phyloP scores from a whole-genome alignment of 2,113 vertebrate genomes.

The Ciconia stormi region DNA sequence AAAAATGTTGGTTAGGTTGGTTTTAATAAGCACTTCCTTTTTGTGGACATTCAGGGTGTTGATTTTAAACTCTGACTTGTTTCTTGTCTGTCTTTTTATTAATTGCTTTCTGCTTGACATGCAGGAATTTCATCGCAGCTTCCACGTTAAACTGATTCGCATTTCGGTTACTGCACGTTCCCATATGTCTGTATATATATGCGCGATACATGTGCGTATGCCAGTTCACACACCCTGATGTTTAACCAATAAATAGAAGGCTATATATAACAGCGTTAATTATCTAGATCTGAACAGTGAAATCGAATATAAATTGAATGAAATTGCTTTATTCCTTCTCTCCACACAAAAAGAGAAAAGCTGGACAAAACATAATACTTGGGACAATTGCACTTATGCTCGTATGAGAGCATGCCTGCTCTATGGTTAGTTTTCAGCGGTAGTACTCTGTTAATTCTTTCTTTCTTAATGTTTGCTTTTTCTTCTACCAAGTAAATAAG shows the following conservation, averaged over 20 bases:
- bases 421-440: neutral
- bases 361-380: neutral
- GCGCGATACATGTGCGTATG: neutral
- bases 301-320: neutral
- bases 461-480: neutral
- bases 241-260: neutral
- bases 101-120: neutral
- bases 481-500: neutral
- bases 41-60: neutral
- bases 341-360: neutral
- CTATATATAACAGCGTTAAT: neutral
- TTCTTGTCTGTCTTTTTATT: neutral
- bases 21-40: neutral
- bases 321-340: neutral
- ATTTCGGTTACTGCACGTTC: neutral
- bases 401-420: rapidly evolving
- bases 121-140: neutral
- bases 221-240: neutral
- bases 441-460: neutral
- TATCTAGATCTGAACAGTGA: neutral
- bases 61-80: neutral
- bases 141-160: neutral
- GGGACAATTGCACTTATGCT: rapidly evolving
- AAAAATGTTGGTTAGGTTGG: neutral
- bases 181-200: neutral